phyloP scores from a whole-genome alignment of 2,888 invertebrate genomes.

The Caenorhabditis plicata region DNA sequence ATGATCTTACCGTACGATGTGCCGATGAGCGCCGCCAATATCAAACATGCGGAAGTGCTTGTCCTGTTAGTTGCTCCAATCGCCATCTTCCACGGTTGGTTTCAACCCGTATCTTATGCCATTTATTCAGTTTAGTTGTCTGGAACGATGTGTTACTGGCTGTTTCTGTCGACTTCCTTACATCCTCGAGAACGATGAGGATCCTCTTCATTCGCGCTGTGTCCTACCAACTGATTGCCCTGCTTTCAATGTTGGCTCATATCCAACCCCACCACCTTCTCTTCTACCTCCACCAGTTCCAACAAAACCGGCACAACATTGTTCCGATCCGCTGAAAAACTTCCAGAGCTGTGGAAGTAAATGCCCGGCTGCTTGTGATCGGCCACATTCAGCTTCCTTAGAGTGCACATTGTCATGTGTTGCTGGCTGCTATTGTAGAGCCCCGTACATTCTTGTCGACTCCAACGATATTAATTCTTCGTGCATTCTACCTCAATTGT shows the following conservation, averaged over 20 bases:
- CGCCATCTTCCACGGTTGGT: slow-evolving; percentile 36
- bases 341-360: slow-evolving; percentile 45
- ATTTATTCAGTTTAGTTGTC: slow-evolving; percentile 20
- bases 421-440: slow-evolving; percentile 38
- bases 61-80: slow-evolving; percentile 47
- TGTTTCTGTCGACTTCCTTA: slow-evolving; percentile 51
- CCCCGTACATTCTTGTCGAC: slow-evolving; percentile 30
- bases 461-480: slow-evolving; percentile 34
- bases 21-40: slow-evolving; percentile 45
- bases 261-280: neutral
- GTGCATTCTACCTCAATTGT: slow-evolving; percentile 44
- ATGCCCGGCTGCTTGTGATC: slow-evolving; percentile 42
- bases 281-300: neutral
- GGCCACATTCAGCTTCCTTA: slow-evolving; percentile 27
- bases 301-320: slow-evolving; percentile 30
- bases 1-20: slow-evolving; percentile 43
- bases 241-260: slow-evolving; percentile 8
- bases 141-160: slow-evolving; percentile 45
- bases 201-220: slow-evolving; percentile 50
- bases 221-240: slow-evolving; percentile 47
- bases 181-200: slow-evolving; percentile 42
- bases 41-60: slow-evolving; percentile 49
- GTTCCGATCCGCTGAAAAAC: slow-evolving; percentile 48
- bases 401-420: slow-evolving; percentile 37
- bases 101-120: neutral